Base-by-base conservation (phyloP, 2,888 invertebrate species). In the Eristalis arbustorum region DNA sequence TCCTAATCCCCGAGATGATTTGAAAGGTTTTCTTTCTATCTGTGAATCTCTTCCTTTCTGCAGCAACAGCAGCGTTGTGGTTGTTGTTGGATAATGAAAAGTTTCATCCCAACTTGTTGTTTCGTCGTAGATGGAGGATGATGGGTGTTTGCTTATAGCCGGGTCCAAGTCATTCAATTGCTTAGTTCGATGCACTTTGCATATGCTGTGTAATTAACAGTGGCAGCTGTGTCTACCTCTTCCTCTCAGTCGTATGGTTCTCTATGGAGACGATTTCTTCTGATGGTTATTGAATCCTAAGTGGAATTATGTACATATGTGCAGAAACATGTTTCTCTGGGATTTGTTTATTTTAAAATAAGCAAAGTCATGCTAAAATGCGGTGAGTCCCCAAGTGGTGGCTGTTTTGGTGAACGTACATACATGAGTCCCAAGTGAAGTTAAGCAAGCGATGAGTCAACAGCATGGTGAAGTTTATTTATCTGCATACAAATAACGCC, bases 101-200 rank as follows among this genome's bases (percentile, higher is more conserved):
- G 74, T 83, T 63, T 42, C 49, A 67, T 73, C 73, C 66, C 78
- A 87, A 83, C 83, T 87, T 83, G 82, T 87, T 82, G 78, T 25
- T 1, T 3, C 73, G 37, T 23, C 61, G 73, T 67, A 18, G 64
- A 49, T 31, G 18, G 62, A 13, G 56, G 40, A 79, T 67, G 57
- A 57, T 37, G 37, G 13, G 49, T 78, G 72, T 85, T 81, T 85
- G 56, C 81, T 81, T 77, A 82, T 85, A 81, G 81, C 73, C 81
- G 73, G 67, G 13, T n/a, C 63, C 71, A 25, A 85, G 83, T 87
- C 82, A 78, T 78, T 83, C 83, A 87, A 87, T 87, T 87, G 82
- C 83, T 82, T 83, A 87, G 87, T 83, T 87, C 87, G 87, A 83
- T 87, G 87, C 83, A 87, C 87, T 87, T 82, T 83, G 87, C 82